These are phyloP conservation scores for Gymnorhina tibicen DNA, from an alignment of 2,113 vertebrate species.

Conservation along the genomic window DNA sequence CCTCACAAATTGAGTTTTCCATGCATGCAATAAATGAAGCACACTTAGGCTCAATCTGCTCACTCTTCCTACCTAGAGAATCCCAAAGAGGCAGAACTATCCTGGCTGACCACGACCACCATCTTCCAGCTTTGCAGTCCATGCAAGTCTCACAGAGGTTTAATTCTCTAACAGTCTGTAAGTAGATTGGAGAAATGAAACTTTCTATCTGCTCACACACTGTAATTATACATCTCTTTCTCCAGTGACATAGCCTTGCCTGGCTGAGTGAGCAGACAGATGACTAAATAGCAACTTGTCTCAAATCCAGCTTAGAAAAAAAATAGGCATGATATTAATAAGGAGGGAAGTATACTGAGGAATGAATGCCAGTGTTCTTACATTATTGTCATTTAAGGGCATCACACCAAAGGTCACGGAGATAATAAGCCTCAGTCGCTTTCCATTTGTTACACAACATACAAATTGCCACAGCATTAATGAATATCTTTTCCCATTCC, in stretches of 20 bases:
- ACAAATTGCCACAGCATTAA: conserved; percentile 11
- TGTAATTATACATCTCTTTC: not conserved
- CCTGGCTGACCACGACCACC: not conserved
- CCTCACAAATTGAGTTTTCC: not conserved
- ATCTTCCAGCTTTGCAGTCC: not conserved
- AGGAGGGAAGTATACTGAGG: not conserved
- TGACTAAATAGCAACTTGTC: not conserved
- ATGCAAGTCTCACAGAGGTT: not conserved
- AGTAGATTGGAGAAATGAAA: not conserved
- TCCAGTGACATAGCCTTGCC: not conserved
- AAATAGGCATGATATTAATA: conserved; percentile 8
- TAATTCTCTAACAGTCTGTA: not conserved
- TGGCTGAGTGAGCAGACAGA: not conserved
- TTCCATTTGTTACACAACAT: conserved; percentile 52
- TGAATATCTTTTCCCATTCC: conserved; percentile 2
- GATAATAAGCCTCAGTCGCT: conserved; percentile 48
- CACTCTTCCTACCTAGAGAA: not conserved
- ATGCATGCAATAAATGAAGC: not conserved
- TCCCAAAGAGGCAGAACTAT: not conserved
- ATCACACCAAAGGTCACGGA: conserved; percentile 29
- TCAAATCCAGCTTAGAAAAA: not conserved
- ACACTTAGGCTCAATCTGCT: not conserved
- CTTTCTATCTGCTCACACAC: not conserved
- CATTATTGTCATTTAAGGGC: conserved; percentile 47
- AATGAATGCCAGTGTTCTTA: conserved; percentile 30